These are phyloP conservation scores for Chloroclysta siterata DNA, from an alignment of 2,888 invertebrate genomes.

Conservation along the genomic window DNA sequence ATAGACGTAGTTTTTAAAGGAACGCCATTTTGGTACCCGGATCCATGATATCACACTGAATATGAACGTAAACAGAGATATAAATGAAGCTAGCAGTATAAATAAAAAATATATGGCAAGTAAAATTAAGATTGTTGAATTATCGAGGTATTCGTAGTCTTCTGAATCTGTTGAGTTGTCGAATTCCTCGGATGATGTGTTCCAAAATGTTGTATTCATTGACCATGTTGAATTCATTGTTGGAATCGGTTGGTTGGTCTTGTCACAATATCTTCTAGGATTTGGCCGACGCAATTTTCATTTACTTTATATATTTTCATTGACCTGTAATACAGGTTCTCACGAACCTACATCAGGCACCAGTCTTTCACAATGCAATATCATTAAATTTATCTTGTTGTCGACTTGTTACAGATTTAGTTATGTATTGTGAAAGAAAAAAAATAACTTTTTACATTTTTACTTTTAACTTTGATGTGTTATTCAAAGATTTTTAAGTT, in stretches of 20 bases:
- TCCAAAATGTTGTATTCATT: background rate
- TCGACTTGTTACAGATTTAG: too few relatives aligned
- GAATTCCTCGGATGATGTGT: conserved; percentile 5
- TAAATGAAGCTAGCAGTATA: background rate
- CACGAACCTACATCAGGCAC: too few relatives aligned
- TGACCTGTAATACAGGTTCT: too few relatives aligned
- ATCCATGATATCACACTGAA: conserved; percentile 27
- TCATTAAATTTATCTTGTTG: too few relatives aligned
- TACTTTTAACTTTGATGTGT: too few relatives aligned
- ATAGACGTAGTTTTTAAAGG: conserved; percentile 31
- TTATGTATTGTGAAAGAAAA: too few relatives aligned
- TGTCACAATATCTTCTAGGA: background rate
- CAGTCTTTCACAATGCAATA: too few relatives aligned
- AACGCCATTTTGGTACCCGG: conserved; percentile 22
- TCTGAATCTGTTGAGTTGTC: conserved; percentile 3
- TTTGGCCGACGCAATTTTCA: too few relatives aligned
- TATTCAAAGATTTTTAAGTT: too few relatives aligned
- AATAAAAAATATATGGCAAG: background rate
- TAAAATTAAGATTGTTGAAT: background rate
- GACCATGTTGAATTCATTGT: conserved; percentile 9
- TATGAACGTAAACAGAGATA: conserved; percentile 22
- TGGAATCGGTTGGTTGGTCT: background rate
- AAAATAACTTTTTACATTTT: too few relatives aligned
- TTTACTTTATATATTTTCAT: too few relatives aligned
- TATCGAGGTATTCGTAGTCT: background rate